phyloP scores from a whole-genome alignment of 2,113 vertebrate species.

The Eolophus roseicapilla region DNA sequence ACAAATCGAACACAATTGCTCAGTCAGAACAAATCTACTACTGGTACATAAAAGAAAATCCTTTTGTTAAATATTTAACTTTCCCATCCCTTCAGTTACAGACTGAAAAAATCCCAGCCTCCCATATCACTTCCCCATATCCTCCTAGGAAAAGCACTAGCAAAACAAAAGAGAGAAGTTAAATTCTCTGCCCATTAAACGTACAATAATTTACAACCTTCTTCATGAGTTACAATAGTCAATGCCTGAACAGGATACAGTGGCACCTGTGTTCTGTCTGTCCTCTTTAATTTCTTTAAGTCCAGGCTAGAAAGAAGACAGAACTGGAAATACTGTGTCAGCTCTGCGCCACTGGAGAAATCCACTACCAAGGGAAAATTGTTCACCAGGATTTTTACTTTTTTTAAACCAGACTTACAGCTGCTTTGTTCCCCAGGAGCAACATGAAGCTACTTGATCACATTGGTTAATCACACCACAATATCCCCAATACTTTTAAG shows the following conservation, averaged over 20 bases:
- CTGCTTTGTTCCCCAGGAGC: not conserved
- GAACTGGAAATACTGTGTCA: not conserved
- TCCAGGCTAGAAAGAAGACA: not conserved
- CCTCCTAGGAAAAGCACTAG: not conserved
- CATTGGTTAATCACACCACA: not conserved
- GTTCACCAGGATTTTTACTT: not conserved
- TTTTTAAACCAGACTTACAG: not conserved
- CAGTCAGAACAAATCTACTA: not conserved
- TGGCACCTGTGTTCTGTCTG: accelerated
- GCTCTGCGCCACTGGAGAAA: not conserved
- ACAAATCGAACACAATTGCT: not conserved
- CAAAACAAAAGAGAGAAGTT: not conserved
- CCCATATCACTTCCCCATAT: not conserved
- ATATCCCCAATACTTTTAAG: not conserved
- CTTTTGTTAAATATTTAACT: not conserved
- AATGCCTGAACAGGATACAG: not conserved
- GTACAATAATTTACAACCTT: not conserved
- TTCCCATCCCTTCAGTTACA: not conserved
- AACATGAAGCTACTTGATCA: not conserved
- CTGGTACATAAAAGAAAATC: not conserved
- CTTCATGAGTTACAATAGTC: not conserved
- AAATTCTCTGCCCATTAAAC: not conserved
- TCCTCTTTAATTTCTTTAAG: not conserved
- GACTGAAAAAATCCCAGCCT: not conserved
- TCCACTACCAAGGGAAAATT: not conserved